Evolutionary conservation across 1,140 invertebrate species (phyloP), one percentile per base, ranked within the genome.

Genomic region (Diorhabda elongata): DNA sequence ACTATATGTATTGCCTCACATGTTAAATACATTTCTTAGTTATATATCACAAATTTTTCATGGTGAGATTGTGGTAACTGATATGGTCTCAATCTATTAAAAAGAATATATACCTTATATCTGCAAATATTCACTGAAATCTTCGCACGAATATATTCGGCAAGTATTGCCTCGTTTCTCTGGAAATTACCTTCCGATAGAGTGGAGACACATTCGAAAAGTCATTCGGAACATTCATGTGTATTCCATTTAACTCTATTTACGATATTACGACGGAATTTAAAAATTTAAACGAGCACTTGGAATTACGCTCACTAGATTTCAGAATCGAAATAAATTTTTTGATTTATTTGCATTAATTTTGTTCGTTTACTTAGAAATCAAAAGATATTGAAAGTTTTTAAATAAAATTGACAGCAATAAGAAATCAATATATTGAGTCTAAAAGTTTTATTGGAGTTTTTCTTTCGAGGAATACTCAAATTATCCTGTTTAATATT

Each of bases 211-310:
- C 47, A 52, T 52, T 52, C 47, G 47, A 52, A 52, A 52, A 52
- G 47, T 52, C 47, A 52, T 52, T 52, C 47, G 6, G 47, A 52
- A 52, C 47, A 52, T 52, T 52, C 47, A 52, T 52, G 47, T 52
- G n/a, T 52, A 52, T n/a, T n/a, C n/a, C 47, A 52, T 52, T 52
- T 52, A 8, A 52, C 47, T 52, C 47, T 52, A 52, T 52, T 52
- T 52, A 52, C 47, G 47, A 52, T 52, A 52, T 52, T 52, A 52
- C 6, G n/a, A 8, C 47, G 47, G 3, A 52, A 52, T 52, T 52
- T 52, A 52, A 52, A 52, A 52, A 52, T 52, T 52, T 52, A 52
- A 52, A 52, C 47, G 47, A 52, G n/a, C n/a, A 52, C 47, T 52
- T 52, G 6, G n/a, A 52, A 52, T 52, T 52, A 52, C n/a, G 47